Base-by-base conservation (phyloP, 2,888 invertebrate genomes). In the Drosophila recens region DNA sequence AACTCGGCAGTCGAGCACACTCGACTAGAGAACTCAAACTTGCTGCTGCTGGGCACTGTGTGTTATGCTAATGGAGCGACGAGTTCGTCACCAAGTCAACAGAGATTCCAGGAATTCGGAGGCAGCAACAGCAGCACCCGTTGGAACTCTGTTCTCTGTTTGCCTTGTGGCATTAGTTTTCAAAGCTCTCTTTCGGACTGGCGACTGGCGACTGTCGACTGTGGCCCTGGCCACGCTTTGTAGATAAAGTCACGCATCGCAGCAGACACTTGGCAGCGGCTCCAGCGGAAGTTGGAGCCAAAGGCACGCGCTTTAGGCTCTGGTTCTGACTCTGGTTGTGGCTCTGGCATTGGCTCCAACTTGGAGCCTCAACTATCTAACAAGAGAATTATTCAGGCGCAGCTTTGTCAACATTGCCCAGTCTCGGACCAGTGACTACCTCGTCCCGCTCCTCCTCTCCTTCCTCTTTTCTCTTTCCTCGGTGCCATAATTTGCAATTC, bases 41-140 rank as follows among this genome's bases (percentile, higher is more conserved):
- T n/a, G 15, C 3, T 27, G 51, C 36, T 51, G 51, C 4, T 42
- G 30, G 40, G 40, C 43, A 17, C 62, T 61, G 33, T 65, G 66
- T 83, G 78, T 75, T 89, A 86, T 86, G 86, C 90, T 86, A 86
- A 86, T 86, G 87, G 82, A 82, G 84, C 89, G 68, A 54, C 58
- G 73, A 75, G 74, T 83, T 88, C 72, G 89, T 89, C 89, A 87
- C 84, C 87, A 85, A 64, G 46, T 59, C 59, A 71, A 69, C 69
- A 57, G 27, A 75, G 86, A 82, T 89, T 86, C 85, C 75, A 73
- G 86, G 86, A 89, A 68, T 20, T 59, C 57, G 36, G 53, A 68
- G 67, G 57, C 61, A 67, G 20, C 46, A 59, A 15, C 34, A 66
- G 23, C 40, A 17, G 30, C 45, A 27, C n/a, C 34, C 52, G 36